Evolutionary conservation across 2,113 vertebrate genomes (phyloP).

Genomic region (Seriola quinqueradiata): DNA sequence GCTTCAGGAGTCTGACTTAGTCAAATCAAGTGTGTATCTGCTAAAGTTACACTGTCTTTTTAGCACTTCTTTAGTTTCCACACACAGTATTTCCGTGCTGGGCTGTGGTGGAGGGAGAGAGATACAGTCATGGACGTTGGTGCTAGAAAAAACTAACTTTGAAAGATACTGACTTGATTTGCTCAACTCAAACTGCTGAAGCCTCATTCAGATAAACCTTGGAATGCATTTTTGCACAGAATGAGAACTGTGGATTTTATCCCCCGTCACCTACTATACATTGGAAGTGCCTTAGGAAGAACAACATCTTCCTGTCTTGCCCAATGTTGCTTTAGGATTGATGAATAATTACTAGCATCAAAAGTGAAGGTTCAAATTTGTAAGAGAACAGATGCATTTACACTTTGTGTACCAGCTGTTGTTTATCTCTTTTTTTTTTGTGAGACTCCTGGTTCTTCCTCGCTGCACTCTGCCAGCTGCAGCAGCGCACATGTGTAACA

Average conservation of each 20-base stretch:
- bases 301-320: neutral
- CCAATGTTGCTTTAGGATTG: neutral
- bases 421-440: slow-evolving; percentile 19
- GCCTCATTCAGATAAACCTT: neutral
- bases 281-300: neutral
- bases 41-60: too few species aligned
- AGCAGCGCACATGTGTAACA: slow-evolving; percentile 44
- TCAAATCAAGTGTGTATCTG: too few species aligned
- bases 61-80: neutral
- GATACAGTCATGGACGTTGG: neutral
- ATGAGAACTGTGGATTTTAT: neutral
- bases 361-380: neutral
- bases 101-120: neutral
- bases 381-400: neutral
- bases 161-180: neutral
- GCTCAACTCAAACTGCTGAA: neutral
- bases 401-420: slow-evolving; percentile 48
- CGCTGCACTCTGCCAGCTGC: slow-evolving; percentile 7
- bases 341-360: slow-evolving; percentile 13
- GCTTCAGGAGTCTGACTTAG: neutral
- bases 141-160: neutral
- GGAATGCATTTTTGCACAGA: too few species aligned
- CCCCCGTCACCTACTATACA: neutral
- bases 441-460: slow-evolving; percentile 25
- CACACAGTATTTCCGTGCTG: neutral